These are phyloP conservation scores for Chironomus tentans DNA, from an alignment of 2,888 invertebrate genomes.

Conservation along the genomic window DNA sequence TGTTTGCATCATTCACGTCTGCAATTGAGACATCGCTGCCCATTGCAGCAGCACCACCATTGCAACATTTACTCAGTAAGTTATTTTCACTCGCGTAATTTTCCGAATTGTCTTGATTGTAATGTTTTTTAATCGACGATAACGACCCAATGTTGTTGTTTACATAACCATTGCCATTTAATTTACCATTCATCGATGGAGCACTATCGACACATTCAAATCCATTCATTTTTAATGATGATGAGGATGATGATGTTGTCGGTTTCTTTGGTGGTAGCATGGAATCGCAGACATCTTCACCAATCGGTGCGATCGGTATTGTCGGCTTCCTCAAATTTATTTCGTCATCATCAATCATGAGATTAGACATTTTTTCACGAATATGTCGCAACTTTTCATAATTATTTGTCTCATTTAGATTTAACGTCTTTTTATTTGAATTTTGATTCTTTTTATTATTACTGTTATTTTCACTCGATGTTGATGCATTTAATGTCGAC, in stretches of 20 bases:
- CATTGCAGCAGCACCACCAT: constrained; percentile 2
- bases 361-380: constrained; percentile 40
- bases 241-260: neutral
- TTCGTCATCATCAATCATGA: constrained; percentile 29
- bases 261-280: neutral
- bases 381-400: constrained; percentile 42
- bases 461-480: constrained; percentile 25
- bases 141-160: constrained; percentile 9
- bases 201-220: constrained; percentile 15
- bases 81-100: constrained; percentile 25
- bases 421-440: constrained; percentile 31
- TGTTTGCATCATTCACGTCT: constrained; percentile 12
- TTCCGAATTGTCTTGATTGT: constrained; percentile 24
- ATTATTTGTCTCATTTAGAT: constrained; percentile 35
- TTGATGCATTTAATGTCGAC: constrained; percentile 21
- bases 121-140: constrained; percentile 19
- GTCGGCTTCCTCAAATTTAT: constrained; percentile 28
- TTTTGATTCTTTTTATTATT: constrained; percentile 31
- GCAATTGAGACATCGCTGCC: constrained; percentile 9
- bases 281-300: neutral
- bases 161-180: constrained; percentile 5
- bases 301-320: constrained; percentile 4
- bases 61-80: constrained; percentile 16
- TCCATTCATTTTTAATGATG: neutral
- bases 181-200: neutral